Evolutionary conservation across 2,797 vertebrate species (phyloP).

Genomic region (Syngnathus acus): DNA sequence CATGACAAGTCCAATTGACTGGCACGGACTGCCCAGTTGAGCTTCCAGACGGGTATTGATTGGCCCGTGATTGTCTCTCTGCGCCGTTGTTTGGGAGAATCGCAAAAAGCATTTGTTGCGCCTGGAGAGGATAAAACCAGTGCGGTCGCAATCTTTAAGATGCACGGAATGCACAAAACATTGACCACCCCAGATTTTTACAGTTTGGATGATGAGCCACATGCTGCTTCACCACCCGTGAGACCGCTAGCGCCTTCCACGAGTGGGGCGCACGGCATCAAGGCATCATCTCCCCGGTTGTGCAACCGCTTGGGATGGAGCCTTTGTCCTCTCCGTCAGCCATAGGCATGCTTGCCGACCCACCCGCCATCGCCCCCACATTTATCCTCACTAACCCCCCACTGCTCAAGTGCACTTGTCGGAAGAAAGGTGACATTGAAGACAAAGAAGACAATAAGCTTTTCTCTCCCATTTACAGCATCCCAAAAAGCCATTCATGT

Average conservation of each 20-base stretch:
- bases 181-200: no score
- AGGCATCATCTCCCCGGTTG: not conserved
- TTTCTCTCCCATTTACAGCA: no score
- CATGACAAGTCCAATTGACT: conserved; percentile 8
- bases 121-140: no score
- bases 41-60: conserved; percentile 34
- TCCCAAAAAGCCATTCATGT: not conserved
- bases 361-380: conserved; percentile 8
- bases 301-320: no score
- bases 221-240: not conserved
- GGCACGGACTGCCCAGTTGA: conserved; percentile 22
- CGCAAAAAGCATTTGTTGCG: not conserved
- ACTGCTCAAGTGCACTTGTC: not conserved
- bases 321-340: no score
- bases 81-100: conserved; percentile 10
- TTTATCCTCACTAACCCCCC: conserved; percentile 39
- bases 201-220: not conserved
- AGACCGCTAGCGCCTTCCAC: no score
- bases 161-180: no score
- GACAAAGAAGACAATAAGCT: not conserved
- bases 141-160: no score
- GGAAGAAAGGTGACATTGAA: conserved; percentile 18
- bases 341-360: not conserved
- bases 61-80: conserved; percentile 23
- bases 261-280: not conserved